A percentile compares a stretch with the other conserved stretches of the same genome.
Evolutionary conservation across 2,888 invertebrate species (phyloP).

Genomic region (Cosmia trapezina): DNA sequence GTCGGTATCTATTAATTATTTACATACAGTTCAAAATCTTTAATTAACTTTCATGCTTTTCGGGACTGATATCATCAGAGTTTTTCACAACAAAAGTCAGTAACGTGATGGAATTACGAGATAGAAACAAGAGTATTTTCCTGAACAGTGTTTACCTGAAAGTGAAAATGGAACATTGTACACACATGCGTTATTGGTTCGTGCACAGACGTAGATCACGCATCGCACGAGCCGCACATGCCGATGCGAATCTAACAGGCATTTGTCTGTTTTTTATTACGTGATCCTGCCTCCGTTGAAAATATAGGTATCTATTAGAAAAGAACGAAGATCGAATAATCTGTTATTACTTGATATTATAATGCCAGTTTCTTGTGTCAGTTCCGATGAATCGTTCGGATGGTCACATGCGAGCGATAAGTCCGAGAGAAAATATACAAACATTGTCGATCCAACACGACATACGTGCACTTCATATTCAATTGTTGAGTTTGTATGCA

Average conservation of each 20-base stretch:
- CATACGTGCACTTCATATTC: conserved; percentile 66
- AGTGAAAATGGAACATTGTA: conserved; percentile 84
- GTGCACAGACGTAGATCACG: conserved; percentile 65
- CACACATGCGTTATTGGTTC: conserved; percentile 72
- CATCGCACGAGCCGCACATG: conserved; percentile 75
- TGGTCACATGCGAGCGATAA: conserved; percentile 84
- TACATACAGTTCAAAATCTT: background rate
- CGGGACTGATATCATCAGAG: background rate
- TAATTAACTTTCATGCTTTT: background rate
- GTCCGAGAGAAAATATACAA: conserved; percentile 81
- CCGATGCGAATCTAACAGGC: conserved; percentile 65
- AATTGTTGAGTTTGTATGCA: conserved; percentile 60
- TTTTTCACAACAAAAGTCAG: conserved; percentile 8
- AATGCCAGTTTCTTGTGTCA: conserved; percentile 87
- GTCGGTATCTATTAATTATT: background rate
- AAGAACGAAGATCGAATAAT: conserved; percentile 76
- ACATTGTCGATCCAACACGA: conserved; percentile 75
- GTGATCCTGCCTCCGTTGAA: conserved; percentile 69
- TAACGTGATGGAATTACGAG: conserved; percentile 26
- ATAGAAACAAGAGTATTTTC: conserved; percentile 50
- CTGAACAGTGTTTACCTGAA: conserved; percentile 76
- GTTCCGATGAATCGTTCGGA: conserved; percentile 87
- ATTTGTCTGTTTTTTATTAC: conserved; percentile 71
- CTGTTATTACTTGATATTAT: conserved; percentile 82
- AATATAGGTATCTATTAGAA: conserved; percentile 73